phyloP scores from a whole-genome alignment of 2,797 vertebrate species.

The Spinibarbus caldwelli region DNA sequence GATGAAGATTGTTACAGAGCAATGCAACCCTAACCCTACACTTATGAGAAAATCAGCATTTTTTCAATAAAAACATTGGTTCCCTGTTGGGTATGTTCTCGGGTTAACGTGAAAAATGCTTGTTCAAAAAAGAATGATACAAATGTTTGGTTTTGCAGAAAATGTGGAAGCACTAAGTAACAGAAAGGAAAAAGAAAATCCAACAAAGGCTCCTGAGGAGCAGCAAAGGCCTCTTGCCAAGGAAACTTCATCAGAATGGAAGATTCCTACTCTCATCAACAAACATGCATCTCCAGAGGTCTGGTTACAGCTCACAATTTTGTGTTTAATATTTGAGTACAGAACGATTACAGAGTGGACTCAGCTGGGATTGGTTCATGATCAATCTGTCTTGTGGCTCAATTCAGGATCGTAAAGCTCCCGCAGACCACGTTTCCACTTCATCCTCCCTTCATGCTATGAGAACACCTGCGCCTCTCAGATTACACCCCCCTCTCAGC shows the following conservation, averaged over 20 bases:
- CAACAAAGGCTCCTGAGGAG: constrained; percentile 55
- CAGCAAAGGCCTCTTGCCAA: constrained; percentile 63
- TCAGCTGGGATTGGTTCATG: neutral
- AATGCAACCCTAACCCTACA: neutral
- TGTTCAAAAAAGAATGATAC: neutral
- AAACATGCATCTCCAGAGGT: constrained; percentile 77
- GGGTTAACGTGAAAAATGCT: neutral
- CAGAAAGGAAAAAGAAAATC: constrained; percentile 62
- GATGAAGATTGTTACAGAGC: neutral
- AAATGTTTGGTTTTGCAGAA: constrained; percentile 45
- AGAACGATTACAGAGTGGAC: neutral
- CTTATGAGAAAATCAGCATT: neutral
- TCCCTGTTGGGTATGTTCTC: neutral
- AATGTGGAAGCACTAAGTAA: constrained; percentile 14
- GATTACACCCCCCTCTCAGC: constrained; percentile 67
- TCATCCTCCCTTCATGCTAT: constrained; percentile 69
- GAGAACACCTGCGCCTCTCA: constrained; percentile 69
- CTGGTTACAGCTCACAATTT: neutral
- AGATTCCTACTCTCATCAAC: constrained; percentile 65
- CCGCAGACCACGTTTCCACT: constrained; percentile 70
- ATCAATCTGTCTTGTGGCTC: neutral
- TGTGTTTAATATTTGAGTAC: neutral
- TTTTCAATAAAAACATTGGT: neutral
- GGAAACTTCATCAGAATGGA: constrained; percentile 72
- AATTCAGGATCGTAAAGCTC: constrained; percentile 74